These are phyloP conservation scores for Parelbella ahira DNA, from an alignment of 2,888 invertebrate genomes.

Conservation along the genomic window DNA sequence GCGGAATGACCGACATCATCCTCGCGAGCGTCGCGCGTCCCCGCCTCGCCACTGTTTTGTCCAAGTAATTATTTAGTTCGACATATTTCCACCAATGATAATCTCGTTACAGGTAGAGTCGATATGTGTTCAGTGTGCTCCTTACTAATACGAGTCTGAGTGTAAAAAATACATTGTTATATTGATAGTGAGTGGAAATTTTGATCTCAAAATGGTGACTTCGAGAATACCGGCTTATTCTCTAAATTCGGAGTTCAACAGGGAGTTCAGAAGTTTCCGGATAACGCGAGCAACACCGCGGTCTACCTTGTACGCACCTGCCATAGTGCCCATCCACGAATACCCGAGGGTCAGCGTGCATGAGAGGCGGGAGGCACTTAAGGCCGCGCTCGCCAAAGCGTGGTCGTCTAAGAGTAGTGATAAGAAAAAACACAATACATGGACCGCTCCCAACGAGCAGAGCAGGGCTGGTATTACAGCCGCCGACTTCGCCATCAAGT, in stretches of 20 bases:
- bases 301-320: conserved; percentile 73
- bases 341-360: conserved; percentile 81
- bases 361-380: conserved; percentile 73
- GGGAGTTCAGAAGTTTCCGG: conserved; percentile 81
- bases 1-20: conserved; percentile 33
- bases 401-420: conserved; percentile 72
- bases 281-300: conserved; percentile 75
- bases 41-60: conserved; percentile 8
- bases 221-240: conserved; percentile 83
- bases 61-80: conserved; percentile 37
- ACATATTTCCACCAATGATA: conserved; percentile 44
- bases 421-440: conserved; percentile 70
- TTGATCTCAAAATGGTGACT: conserved; percentile 82
- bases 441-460: conserved; percentile 65
- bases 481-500: conserved; percentile 58
- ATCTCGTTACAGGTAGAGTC: conserved; percentile 62
- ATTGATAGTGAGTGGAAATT: conserved; percentile 64
- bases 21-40: conserved; percentile 27
- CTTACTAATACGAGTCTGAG: conserved; percentile 61
- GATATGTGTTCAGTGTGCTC: conserved; percentile 76
- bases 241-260: conserved; percentile 82
- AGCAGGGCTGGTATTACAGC: conserved; percentile 58
- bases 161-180: conserved; percentile 52
- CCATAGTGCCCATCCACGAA: conserved; percentile 81
- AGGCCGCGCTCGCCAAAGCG: conserved; percentile 74